Base-by-base conservation (phyloP, 37 sponge, comb jelly and placozoan genomes). In the Eunapius fragilis region DNA sequence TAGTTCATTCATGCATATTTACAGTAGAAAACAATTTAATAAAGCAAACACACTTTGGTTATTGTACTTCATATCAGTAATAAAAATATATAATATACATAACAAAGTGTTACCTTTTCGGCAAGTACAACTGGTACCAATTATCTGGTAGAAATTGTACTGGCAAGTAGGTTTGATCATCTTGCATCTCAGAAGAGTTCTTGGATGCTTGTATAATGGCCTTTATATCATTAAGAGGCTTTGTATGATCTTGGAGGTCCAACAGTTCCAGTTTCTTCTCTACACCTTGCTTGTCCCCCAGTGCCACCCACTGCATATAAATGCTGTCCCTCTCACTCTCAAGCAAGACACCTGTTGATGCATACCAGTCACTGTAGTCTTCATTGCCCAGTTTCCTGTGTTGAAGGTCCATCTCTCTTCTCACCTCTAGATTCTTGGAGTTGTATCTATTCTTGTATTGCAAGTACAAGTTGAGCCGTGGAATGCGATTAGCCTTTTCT, bases 221-320 rank as follows among this genome's bases (percentile, higher is more conserved):
- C n/a, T 71, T 74, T n/a, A 83, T 78, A 30, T 82, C 69, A 9
- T 74, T 14, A 47, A 88, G 26, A 27, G 67, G 68, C 31, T 74
- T 47, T 0, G 71, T 30, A 30, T 31, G 68, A 33, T 82, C 82
- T 12, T 67, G 50, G 24, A 82, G 49, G 6, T 82, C 69, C 32
- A 88, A 83, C 24, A 36, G 35, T 3, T 9, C 27, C 47, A 88
- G 68, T 58, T 30, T 34, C 4, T 69, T 50, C 67, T 88, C 88
- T 22, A 88, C 88, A 28, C 77, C 76, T 22, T n/a, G 14, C 35
- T 82, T 88, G 34, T 69, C 58, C 71, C 82, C 88, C 48, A 70
- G 82, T 7, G 82, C 77, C 47, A 77, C 83, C 88, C 88, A 88
- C 50, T 88, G 76, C 58, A 74, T 82, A 67, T 82, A 88, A 1